Conservation (phyloP, 2,797 vertebrate species). For the Choloepus didactylus region DNA sequence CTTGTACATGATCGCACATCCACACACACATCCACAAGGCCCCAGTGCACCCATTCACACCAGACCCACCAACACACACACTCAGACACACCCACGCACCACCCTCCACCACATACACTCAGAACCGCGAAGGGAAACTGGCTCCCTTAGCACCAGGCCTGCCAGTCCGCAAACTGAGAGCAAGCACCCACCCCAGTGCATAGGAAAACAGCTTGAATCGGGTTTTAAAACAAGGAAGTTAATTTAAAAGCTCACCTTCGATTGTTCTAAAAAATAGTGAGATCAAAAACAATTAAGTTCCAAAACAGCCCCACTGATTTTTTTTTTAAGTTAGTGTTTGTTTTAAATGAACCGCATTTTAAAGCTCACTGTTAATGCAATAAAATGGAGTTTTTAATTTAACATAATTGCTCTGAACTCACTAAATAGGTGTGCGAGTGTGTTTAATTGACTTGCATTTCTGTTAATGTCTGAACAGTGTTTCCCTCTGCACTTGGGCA, state of each 20-base stretch:
- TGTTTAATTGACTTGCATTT: conserved; percentile 71
- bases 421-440: conserved; percentile 66
- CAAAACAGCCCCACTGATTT: conserved; percentile 65
- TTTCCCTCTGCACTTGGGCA: conserved; percentile 34
- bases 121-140: not conserved
- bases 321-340: conserved; percentile 67
- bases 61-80: not conserved
- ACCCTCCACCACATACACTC: not conserved
- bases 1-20: not conserved
- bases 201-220: conserved; percentile 58
- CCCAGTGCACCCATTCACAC: not conserved
- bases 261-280: conserved; percentile 71
- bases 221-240: conserved; percentile 68
- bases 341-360: conserved; percentile 78
- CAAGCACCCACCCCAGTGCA: not conserved
- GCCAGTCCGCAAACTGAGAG: conserved; percentile 26
- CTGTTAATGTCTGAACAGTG: conserved; percentile 46
- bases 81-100: not conserved
- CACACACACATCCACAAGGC: not conserved
- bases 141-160: not conserved
- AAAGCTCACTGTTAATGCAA: conserved; percentile 75
- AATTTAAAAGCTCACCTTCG: conserved; percentile 75
- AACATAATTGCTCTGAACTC: conserved; percentile 77
- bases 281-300: conserved; percentile 80
- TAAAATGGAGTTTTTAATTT: conserved; percentile 82